A percentile compares a stretch with the other conserved stretches of the same genome.
Evolutionary conservation across 2,797 vertebrate species (phyloP).

Genomic region (Phylloscopus collybita): DNA sequence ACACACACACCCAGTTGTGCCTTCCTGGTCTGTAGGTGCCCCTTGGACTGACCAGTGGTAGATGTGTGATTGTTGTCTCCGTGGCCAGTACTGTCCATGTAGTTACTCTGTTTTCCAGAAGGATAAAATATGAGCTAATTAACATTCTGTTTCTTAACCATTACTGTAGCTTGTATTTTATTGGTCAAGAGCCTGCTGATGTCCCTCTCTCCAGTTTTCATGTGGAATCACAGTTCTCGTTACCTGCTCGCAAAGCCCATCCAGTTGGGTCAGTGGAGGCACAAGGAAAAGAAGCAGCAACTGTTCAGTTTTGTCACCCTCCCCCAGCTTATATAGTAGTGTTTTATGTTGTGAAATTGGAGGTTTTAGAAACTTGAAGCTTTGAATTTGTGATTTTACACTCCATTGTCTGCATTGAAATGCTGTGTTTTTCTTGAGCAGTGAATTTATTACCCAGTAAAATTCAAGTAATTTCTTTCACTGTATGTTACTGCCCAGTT

Average conservation of each 20-base stretch:
- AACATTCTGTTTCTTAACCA: background rate
- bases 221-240: background rate
- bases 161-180: background rate
- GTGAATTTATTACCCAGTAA: background rate
- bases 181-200: background rate
- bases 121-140: background rate
- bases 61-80: rapidly evolving
- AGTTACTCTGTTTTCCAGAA: background rate
- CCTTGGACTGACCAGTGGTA: background rate
- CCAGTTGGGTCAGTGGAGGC: background rate
- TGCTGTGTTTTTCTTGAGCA: background rate
- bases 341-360: background rate
- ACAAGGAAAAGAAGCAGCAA: background rate
- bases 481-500: background rate
- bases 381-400: background rate
- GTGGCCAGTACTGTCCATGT: rapidly evolving
- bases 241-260: background rate
- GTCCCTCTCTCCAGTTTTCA: background rate
- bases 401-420: background rate
- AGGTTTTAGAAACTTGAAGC: background rate
- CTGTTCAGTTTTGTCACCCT: background rate
- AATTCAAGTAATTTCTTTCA: background rate
- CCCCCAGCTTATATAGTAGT: rapidly evolving
- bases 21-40: background rate
- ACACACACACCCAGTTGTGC: background rate